Evolutionary conservation across 2,888 invertebrate genomes (phyloP), one percentile per base, ranked within the genome.

Genomic region (Eupsilia transversa): DNA sequence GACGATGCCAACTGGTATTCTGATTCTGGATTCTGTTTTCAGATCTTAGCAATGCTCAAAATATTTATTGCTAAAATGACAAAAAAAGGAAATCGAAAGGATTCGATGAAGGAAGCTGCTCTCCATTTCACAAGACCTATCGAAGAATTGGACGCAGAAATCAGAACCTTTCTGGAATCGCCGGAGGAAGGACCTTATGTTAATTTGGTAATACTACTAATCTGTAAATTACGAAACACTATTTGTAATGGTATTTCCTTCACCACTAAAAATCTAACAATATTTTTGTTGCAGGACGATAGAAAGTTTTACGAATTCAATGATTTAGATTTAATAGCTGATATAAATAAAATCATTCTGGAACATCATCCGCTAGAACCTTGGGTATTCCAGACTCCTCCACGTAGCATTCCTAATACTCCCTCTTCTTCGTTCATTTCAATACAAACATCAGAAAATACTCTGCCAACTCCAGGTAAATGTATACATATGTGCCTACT

Each of bases 371-470:
- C 93, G 1, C 79, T 84, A 1, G 76, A 86, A 2, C 80, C 88
- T 0, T 87, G 86, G 82, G 65, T 49, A 1, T 33, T 82, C 0
- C 80, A 85, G 0, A 56, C 89, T 0, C 85, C 93, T 6, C 61
- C 74, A 3, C 7, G 72, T 2, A 83, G 84, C 20, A 87, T 89
- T 1, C 82, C 90, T 0, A 88, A 92, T 33, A 96, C 96, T 0
- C 60, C 81, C 6, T 96, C 96, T 0, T 96, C 96, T 2, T 93
- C 94, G 0, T 96, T 96, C 76, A n/a, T 95, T 38, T 96, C 96
- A 2, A 67, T 94, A 0, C 66, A 88, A 23, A 95, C 96, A 12
- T 96, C 96, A 0, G 92, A 91, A 3, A 93, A 93, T 0, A 96
- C 96, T 0, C 64, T 95, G 2, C 94, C 96, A 3, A 96, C 96